A percentile compares a stretch with the other conserved stretches of the same genome.
Evolutionary conservation across 2,797 vertebrate species (phyloP).

Genomic region (Premnoplex brunnescens): DNA sequence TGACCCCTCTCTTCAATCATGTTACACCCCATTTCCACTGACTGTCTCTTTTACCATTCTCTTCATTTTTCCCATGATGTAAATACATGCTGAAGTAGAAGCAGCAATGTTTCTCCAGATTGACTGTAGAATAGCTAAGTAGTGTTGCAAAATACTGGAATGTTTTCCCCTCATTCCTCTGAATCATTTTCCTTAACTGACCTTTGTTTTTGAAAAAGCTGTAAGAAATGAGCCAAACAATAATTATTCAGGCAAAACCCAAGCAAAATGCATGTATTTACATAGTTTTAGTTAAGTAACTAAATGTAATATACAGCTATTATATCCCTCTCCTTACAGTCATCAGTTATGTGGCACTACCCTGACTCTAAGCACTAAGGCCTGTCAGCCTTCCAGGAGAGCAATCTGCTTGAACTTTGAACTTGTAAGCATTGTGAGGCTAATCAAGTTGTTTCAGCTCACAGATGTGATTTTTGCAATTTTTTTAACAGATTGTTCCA

Average conservation of each 20-base stretch:
- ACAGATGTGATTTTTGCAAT: background rate
- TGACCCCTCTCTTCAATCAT: slow-evolving; percentile 41
- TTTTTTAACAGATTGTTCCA: background rate
- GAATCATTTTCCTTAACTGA: background rate
- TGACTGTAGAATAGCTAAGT: background rate
- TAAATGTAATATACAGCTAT: background rate
- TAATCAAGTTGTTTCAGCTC: background rate
- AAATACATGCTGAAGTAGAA: background rate
- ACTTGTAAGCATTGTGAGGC: background rate
- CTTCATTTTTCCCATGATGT: slow-evolving; percentile 5
- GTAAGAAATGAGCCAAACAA: background rate
- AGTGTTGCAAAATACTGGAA: background rate
- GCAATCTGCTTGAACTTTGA: background rate
- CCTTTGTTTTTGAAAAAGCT: background rate
- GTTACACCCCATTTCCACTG: slow-evolving; percentile 56
- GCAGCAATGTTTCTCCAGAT: background rate
- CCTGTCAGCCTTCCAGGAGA: background rate
- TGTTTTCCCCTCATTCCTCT: background rate
- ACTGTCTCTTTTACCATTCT: slow-evolving; percentile 19
- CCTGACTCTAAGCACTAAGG: background rate
- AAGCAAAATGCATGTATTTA: background rate
- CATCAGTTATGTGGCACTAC: background rate
- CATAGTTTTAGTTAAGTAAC: background rate
- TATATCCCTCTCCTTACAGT: background rate
- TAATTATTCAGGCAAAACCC: background rate